These are phyloP conservation scores for Clarias batrachus DNA, from an alignment of 2,113 vertebrate genomes.

Conservation along the genomic window DNA sequence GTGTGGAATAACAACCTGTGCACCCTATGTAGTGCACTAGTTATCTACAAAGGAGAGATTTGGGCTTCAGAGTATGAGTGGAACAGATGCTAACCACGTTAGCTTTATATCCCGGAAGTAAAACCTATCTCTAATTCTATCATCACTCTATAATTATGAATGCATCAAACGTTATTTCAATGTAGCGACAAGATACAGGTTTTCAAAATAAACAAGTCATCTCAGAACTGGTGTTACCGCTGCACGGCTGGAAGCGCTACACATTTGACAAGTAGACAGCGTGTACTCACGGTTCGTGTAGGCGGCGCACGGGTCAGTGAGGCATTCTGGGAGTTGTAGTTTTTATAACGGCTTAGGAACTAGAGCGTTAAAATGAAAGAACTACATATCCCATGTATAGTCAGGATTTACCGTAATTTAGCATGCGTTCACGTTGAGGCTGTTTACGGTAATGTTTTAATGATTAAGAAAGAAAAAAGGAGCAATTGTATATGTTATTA, in stretches of 20 bases:
- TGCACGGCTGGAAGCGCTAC: not conserved
- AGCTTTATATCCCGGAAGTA: not conserved
- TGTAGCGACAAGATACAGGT: not conserved
- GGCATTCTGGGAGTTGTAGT: slow-evolving; percentile 61
- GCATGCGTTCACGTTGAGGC: no score
- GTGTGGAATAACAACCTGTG: not conserved
- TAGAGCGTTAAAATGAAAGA: accelerated
- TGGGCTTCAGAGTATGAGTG: not conserved
- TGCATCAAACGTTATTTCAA: not conserved
- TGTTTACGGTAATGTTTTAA: not conserved
- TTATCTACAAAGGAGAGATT: not conserved
- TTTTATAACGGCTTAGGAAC: not conserved
- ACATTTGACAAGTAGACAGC: slow-evolving; percentile 1
- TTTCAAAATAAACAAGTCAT: not conserved
- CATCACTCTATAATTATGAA: not conserved
- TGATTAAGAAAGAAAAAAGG: not conserved
- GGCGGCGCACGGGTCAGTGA: not conserved
- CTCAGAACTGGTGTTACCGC: not conserved
- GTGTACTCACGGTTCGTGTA: slow-evolving; percentile 59
- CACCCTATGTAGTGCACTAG: slow-evolving; percentile 13
- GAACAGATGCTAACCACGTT: not conserved
- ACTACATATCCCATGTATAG: slow-evolving; percentile 54
- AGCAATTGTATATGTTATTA: not conserved
- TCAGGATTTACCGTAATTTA: not conserved
- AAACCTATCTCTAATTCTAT: not conserved